Evolutionary conservation across 2,113 vertebrate genomes (phyloP).

Genomic region (Furnarius figulus): DNA sequence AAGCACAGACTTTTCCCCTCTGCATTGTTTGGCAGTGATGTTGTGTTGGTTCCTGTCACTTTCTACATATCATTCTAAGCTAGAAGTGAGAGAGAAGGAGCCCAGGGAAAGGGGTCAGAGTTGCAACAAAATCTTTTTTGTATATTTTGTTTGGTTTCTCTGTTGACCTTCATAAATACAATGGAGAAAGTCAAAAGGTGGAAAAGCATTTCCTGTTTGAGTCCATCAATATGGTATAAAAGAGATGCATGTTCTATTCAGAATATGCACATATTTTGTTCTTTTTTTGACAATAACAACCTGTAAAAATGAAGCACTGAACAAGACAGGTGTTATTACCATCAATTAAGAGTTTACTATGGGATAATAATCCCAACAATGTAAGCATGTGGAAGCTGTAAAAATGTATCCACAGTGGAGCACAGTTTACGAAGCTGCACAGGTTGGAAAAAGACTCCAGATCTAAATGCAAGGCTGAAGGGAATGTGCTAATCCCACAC

Average conservation of each 20-base stretch:
- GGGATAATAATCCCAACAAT: not conserved
- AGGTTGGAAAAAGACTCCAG: not conserved
- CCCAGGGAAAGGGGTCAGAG: not conserved
- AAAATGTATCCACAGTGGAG: not conserved
- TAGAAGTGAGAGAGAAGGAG: not conserved
- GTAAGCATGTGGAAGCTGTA: not conserved
- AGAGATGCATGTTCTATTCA: not conserved
- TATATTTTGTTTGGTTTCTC: not conserved
- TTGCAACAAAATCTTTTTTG: not conserved
- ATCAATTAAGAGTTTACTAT: not conserved
- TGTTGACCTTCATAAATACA: not conserved
- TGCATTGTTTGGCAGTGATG: not conserved
- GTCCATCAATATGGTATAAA: not conserved
- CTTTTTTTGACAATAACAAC: not conserved
- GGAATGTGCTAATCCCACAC: not conserved
- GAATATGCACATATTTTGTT: not conserved
- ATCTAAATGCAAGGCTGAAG: not conserved
- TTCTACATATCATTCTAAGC: not conserved
- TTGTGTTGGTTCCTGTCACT: not conserved
- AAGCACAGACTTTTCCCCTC: not conserved
- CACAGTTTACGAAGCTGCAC: not conserved
- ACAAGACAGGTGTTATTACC: not conserved
- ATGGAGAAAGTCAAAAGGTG: not conserved
- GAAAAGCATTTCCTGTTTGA: not conserved
- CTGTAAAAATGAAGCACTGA: not conserved